Conservation (phyloP, 2,797 vertebrate genomes). For the Chiroxiphia lanceolata region DNA sequence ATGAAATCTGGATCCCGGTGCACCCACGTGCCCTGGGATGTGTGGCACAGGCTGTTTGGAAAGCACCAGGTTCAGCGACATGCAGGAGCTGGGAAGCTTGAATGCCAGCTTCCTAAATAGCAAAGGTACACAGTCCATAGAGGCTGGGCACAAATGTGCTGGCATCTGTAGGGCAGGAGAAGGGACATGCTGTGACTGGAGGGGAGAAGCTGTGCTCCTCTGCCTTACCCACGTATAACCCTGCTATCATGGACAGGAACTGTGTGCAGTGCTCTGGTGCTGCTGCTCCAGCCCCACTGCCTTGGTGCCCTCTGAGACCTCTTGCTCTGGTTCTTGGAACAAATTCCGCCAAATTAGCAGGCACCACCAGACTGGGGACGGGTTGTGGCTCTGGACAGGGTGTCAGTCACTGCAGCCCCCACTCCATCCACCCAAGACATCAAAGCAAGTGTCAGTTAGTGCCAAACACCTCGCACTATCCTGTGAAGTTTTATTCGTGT, state of each 20-base stretch:
- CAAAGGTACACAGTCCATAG: rapidly evolving
- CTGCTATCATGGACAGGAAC: not conserved
- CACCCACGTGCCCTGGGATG: not conserved
- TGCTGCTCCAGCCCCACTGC: not conserved
- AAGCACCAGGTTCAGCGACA: not conserved
- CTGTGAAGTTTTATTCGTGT: not conserved
- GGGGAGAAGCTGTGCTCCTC: not conserved
- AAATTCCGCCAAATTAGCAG: not conserved
- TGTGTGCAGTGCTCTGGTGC: not conserved
- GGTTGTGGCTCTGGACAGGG: not conserved
- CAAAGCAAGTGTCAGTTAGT: not conserved
- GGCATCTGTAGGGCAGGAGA: not conserved
- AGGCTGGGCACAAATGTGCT: not conserved
- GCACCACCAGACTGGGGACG: not conserved
- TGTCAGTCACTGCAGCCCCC: not conserved
- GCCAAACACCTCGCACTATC: not conserved
- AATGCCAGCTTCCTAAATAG: not conserved
- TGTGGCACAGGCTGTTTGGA: not conserved
- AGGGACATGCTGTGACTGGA: not conserved
- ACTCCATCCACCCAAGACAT: not conserved
- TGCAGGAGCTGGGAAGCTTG: not conserved
- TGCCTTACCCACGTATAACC: not conserved
- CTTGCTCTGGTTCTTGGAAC: not conserved
- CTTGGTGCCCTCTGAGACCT: not conserved
- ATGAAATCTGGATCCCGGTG: not conserved